Evolutionary conservation across 1,140 invertebrate genomes (phyloP), one percentile per base, ranked within the genome.

Genomic region (Drosophila malerkotliana): DNA sequence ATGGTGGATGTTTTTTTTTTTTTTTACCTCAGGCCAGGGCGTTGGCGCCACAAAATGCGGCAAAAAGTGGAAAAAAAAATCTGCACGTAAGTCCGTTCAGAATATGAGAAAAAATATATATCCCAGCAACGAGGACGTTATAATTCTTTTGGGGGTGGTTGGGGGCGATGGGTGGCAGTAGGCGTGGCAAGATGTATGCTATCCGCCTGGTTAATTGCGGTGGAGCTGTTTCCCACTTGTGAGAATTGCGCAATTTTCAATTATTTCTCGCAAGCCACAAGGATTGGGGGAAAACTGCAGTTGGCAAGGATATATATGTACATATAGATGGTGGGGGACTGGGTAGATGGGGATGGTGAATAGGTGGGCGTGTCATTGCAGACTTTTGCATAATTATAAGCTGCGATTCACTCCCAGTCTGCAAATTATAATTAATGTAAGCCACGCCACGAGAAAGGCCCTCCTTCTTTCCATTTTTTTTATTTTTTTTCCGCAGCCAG

Each of bases 211-310:
- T 85, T 85, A 85, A 85, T 85, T 85, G 82, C 76, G 82, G 82
- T 80, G 82, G 82, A 53, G 21, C 72, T 81, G 77, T 74, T 85
- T 80, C 82, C 82, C 82, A 85, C 82, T 85, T 87, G 82, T 85
- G 82, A 87, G 82, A 85, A 85, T 85, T 85, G 82, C 83, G 82
- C 82, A 85, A 85, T 85, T 85, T 85, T 85, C 82, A 85, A 85
- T 85, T 85, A 85, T 85, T 85, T 87, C 82, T 69, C 60, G 62
- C 68, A 73, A 44, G 15, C 73, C 73, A 67, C 5, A 44, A 44
- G 32, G 34, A 24, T 30, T 18, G 32, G 18, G 61, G 49, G 41
- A 64, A 64, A 15, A 18, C 18, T 18, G 44, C 63, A 67, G 41
- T 14, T 14, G 18, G 9, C 6, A 1, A 48, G 15, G 39, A 18